phyloP scores from a whole-genome alignment of 2,797 vertebrate species.

The Malacoctenus gilli region DNA sequence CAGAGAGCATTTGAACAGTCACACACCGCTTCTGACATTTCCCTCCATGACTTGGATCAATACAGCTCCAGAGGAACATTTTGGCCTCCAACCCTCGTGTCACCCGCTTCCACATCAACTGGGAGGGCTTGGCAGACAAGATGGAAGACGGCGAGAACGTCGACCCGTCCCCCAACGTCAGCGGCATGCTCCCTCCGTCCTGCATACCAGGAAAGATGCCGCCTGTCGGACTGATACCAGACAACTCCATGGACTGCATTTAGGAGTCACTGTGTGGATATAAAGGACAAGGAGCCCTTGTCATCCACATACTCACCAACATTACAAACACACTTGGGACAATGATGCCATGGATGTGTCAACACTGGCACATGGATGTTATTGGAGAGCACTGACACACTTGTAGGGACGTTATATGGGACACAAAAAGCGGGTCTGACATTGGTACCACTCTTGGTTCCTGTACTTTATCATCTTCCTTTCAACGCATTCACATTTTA shows the following conservation, averaged over 20 bases:
- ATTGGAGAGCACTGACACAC: constrained; percentile 9
- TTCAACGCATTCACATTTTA: constrained; percentile 38
- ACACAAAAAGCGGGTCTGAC: constrained; percentile 14
- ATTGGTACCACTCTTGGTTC: constrained; percentile 24
- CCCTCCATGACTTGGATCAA: no score
- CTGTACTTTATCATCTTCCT: constrained; percentile 14
- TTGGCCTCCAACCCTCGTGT: constrained; percentile 87
- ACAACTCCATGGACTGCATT: constrained; percentile 90
- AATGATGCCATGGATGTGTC: constrained; percentile 10
- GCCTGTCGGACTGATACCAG: constrained; percentile 79
- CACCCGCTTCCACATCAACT: constrained; percentile 90
- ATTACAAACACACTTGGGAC: constrained; percentile 27
- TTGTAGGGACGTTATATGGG: constrained; percentile 17
- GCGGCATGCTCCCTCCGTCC: constrained; percentile 75
- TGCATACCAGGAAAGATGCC: constrained; percentile 81
- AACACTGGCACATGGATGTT: constrained; percentile 11
- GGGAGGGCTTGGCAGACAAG: constrained; percentile 83
- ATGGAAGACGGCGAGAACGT: constrained; percentile 84
- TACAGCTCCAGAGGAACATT: constrained; percentile 87
- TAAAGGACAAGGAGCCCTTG: constrained; percentile 32
- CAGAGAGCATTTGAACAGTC: no score
- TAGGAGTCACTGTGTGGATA: constrained; percentile 54
- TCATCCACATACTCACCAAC: constrained; percentile 5
- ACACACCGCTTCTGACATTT: no score
- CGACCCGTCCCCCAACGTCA: constrained; percentile 77